Conservation (phyloP, 2,113 vertebrate species). For the Pitta sordida region DNA sequence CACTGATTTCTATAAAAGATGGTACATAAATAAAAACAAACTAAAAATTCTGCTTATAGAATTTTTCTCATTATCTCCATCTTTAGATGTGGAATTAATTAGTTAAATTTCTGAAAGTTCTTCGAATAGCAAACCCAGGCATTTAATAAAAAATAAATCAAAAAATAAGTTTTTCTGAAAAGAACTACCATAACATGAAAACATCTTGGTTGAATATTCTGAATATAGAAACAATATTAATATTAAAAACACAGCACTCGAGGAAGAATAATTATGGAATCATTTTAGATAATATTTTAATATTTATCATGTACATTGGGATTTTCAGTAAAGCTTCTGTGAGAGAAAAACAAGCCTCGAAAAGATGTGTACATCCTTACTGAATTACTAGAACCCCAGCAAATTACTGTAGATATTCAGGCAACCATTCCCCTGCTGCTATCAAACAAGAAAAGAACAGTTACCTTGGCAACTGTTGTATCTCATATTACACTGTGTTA, state of each 20-base stretch:
- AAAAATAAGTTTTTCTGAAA: not conserved
- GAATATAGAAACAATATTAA: not conserved
- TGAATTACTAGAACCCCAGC: not conserved
- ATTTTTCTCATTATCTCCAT: not conserved
- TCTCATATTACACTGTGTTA: not conserved
- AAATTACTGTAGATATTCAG: conserved; percentile 32
- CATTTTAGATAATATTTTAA: not conserved
- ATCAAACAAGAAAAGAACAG: conserved; percentile 10
- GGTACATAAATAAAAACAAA: not conserved
- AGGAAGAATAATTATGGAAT: not conserved
- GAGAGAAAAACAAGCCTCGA: not conserved
- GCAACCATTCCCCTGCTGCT: conserved; percentile 32
- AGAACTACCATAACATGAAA: not conserved
- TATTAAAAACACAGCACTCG: not conserved
- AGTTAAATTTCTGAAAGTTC: not conserved
- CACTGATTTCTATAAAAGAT: not conserved
- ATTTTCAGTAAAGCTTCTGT: not conserved
- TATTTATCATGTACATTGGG: not conserved
- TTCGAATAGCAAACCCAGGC: not conserved
- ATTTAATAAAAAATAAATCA: not conserved
- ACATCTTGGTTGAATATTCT: not conserved
- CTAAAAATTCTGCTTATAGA: not conserved
- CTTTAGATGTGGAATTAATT: not conserved
- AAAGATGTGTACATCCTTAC: not conserved
- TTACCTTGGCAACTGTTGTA: conserved; percentile 59